phyloP scores from a whole-genome alignment of 1,140 invertebrate genomes.

The Pseudobourletiella spinata region DNA sequence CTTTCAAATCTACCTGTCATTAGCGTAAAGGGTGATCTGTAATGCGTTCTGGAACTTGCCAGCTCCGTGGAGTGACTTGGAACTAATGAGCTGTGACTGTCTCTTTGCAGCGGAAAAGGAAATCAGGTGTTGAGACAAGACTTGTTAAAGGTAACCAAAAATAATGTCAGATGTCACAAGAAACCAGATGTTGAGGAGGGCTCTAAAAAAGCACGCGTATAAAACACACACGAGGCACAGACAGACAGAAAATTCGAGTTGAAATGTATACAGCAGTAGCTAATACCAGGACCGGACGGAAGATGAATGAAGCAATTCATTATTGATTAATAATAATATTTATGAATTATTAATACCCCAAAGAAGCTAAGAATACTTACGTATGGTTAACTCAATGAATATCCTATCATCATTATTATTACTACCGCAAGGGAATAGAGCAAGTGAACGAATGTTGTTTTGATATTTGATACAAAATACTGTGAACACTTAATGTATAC shows the following conservation, averaged over 20 bases:
- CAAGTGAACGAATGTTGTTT: background rate
- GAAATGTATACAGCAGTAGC: background rate
- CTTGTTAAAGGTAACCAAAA: background rate
- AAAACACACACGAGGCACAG: too few relatives aligned
- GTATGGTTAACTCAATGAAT: too few relatives aligned
- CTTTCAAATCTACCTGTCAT: background rate
- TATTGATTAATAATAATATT: background rate
- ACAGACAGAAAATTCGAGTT: background rate
- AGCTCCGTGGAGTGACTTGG: background rate
- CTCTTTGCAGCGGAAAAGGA: background rate
- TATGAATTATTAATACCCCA: background rate
- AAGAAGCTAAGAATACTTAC: background rate
- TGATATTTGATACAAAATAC: background rate
- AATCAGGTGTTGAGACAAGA: constrained; percentile 5
- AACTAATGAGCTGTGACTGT: background rate
- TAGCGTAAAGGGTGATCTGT: background rate
- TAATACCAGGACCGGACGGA: background rate
- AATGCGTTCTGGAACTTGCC: background rate
- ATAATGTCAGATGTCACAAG: background rate
- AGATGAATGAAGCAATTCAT: background rate
- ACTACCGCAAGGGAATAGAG: background rate
- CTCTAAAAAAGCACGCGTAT: background rate
- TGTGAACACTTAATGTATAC: too few relatives aligned
- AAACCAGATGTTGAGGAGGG: background rate
- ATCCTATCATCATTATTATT: too few relatives aligned